A percentile compares a stretch with the other conserved stretches of the same genome.
Evolutionary conservation across 2,888 invertebrate species (phyloP).

Genomic region (Synanthedon vespiformis): DNA sequence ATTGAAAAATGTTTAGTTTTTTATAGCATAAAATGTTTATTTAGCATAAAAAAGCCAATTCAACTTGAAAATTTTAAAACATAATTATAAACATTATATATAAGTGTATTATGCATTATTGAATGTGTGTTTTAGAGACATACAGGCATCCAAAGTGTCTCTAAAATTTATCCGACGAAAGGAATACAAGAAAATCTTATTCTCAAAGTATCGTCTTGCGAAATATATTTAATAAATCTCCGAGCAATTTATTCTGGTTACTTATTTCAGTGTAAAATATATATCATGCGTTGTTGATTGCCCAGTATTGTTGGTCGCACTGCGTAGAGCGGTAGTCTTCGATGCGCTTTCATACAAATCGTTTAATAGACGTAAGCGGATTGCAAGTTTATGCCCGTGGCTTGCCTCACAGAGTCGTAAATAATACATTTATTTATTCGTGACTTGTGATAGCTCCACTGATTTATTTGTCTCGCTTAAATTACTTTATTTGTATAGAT

Average conservation of each 20-base stretch:
- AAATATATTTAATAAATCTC: neutral
- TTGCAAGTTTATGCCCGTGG: neutral
- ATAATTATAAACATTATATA: no score
- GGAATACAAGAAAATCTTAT: no score
- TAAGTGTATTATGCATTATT: no score
- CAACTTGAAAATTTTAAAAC: no score
- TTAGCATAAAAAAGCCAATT: no score
- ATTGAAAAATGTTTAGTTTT: no score
- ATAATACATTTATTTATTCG: constrained; percentile 21
- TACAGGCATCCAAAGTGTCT: no score
- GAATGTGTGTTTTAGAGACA: no score
- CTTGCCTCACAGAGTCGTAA: constrained; percentile 16
- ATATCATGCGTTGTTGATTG: constrained; percentile 35
- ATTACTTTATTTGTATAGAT: constrained; percentile 29
- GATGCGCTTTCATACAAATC: constrained; percentile 21
- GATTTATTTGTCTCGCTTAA: constrained; percentile 50
- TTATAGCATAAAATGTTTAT: no score
- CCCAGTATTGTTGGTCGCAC: constrained; percentile 29
- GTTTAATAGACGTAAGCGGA: constrained; percentile 10
- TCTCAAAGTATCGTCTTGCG: no score
- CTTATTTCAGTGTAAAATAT: constrained; percentile 9
- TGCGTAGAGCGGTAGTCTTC: constrained; percentile 28
- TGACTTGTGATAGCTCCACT: constrained; percentile 26
- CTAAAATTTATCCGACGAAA: no score
- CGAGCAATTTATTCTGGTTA: neutral